phyloP scores from a whole-genome alignment of 1,140 invertebrate species.

The Brachionus calyciflorus region DNA sequence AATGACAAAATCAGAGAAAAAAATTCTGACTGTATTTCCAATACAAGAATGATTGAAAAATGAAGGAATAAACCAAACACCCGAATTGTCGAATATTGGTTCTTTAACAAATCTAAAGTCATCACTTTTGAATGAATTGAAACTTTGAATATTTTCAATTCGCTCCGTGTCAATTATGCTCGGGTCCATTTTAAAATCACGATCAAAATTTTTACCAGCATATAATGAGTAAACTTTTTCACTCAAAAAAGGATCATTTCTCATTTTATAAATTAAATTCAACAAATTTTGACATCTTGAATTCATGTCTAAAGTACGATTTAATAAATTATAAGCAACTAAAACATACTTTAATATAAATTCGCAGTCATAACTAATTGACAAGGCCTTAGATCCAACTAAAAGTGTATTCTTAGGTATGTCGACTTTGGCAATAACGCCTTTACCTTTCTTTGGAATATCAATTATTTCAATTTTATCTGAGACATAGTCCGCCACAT shows the following conservation, averaged over 20 bases:
- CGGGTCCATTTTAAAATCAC: neutral
- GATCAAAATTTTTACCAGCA: neutral
- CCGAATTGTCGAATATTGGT: neutral
- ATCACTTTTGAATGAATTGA: conserved; percentile 25
- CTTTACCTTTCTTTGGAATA: neutral
- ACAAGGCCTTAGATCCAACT: conserved; percentile 29
- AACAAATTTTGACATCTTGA: conserved; percentile 25
- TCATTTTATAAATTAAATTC: conserved; percentile 23
- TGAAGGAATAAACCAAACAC: conserved; percentile 15
- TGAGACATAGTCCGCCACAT: conserved; percentile 33
- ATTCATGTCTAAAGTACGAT: neutral
- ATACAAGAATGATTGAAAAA: conserved; percentile 39
- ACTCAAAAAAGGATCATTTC: neutral
- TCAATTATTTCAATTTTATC: neutral
- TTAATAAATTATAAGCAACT: conserved; percentile 3
- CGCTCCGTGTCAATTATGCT: conserved; percentile 15
- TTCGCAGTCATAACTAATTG: conserved; percentile 29
- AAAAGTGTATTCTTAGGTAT: conserved; percentile 25
- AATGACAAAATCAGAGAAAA: conserved; percentile 29
- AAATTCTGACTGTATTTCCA: neutral
- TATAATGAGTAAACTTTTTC: conserved; percentile 32
- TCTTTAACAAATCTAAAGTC: neutral
- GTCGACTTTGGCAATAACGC: neutral
- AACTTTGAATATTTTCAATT: neutral
- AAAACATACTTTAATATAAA: neutral